phyloP scores from a whole-genome alignment of 2,888 invertebrate genomes.

The Aquatica leii region DNA sequence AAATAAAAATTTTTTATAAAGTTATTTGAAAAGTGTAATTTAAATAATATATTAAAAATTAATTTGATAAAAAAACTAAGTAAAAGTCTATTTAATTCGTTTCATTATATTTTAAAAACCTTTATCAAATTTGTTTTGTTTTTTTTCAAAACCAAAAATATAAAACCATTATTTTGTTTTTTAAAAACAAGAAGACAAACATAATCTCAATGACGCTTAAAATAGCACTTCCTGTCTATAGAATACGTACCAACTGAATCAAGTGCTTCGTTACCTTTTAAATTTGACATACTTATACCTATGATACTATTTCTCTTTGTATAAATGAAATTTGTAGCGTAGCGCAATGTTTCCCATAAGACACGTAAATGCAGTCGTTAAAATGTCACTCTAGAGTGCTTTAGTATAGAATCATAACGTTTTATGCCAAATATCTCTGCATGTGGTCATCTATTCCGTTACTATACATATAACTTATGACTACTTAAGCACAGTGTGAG shows the following conservation, averaged over 20 bases:
- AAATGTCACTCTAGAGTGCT: constrained; percentile 47
- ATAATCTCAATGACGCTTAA: too few species aligned
- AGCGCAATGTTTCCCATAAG: constrained; percentile 34
- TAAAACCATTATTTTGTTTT: too few species aligned
- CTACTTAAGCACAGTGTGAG: constrained; percentile 42
- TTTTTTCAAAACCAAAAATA: too few species aligned
- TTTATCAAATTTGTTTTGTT: too few species aligned
- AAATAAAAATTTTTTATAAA: neutral
- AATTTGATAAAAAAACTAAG: too few species aligned
- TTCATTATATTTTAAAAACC: too few species aligned
- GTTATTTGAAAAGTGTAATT: too few species aligned
- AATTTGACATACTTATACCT: constrained; percentile 11
- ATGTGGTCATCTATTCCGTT: constrained; percentile 46
- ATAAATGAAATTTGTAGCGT: constrained; percentile 19
- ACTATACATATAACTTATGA: constrained; percentile 45
- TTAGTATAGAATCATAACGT: constrained; percentile 50
- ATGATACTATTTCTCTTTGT: neutral
- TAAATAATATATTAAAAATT: too few species aligned
- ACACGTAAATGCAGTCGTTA: constrained; percentile 43
- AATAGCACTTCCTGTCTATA: constrained; percentile 12
- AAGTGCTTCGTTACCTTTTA: constrained; percentile 7
- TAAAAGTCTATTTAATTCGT: too few species aligned
- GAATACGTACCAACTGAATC: neutral
- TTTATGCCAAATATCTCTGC: constrained; percentile 50
- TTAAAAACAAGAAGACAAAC: too few species aligned